Evolutionary conservation across 2,113 vertebrate species (phyloP).

Genomic region (Antechinus flavipes): DNA sequence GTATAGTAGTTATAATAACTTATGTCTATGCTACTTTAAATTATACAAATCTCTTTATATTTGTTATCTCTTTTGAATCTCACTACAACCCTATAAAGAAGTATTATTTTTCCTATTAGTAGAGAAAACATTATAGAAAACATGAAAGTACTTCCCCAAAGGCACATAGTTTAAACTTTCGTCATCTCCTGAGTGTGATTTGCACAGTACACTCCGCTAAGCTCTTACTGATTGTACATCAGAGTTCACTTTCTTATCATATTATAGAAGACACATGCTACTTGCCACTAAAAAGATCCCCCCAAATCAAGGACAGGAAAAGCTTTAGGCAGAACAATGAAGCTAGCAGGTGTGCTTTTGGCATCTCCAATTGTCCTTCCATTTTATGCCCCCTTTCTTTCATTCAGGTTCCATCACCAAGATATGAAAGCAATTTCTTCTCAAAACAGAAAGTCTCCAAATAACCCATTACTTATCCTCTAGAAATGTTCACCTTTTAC

Average conservation of each 20-base stretch:
- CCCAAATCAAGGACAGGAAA: background rate
- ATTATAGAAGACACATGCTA: background rate
- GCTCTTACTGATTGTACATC: background rate
- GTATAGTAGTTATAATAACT: background rate
- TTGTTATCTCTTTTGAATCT: constrained; percentile 5
- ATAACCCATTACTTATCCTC: background rate
- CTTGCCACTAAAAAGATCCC: background rate
- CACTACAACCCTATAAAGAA: background rate
- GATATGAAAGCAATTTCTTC: background rate
- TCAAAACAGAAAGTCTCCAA: background rate
- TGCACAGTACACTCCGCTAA: background rate
- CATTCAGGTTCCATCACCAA: background rate
- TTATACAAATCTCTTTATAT: background rate
- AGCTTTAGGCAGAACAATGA: background rate
- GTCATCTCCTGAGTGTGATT: background rate
- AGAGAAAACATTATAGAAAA: background rate
- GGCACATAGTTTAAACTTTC: background rate
- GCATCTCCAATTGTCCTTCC: background rate
- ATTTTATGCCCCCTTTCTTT: background rate
- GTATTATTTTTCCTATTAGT: background rate
- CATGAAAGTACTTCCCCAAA: background rate
- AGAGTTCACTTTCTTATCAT: background rate
- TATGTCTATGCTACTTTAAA: background rate
- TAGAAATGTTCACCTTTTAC: background rate
- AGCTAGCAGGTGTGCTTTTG: background rate